A percentile compares a stretch with the other conserved stretches of the same genome.
These are phyloP conservation scores for Hydrozoanthus gracilis DNA, from an alignment of 92 coral and sea anemone genomes.

Conservation along the genomic window DNA sequence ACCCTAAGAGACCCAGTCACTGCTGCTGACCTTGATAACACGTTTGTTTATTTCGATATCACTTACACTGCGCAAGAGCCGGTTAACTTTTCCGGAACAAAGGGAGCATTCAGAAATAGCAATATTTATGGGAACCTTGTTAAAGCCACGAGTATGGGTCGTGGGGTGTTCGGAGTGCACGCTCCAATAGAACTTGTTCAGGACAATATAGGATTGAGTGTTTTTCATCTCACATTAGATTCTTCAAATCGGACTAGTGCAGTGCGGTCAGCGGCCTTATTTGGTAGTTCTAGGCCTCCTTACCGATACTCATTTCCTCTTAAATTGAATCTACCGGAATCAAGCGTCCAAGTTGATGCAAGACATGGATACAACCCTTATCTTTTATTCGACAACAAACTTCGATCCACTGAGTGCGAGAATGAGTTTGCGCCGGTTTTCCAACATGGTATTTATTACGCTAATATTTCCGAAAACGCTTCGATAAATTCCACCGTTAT, in stretches of 20 bases:
- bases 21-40: constrained; percentile 30
- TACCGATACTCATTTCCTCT: constrained; percentile 42
- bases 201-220: constrained; percentile 47
- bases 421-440: constrained; percentile 62
- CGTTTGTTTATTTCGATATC: constrained; percentile 60
- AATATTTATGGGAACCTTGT: constrained; percentile 60
- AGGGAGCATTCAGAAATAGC: constrained; percentile 29
- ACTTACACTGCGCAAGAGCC: constrained; percentile 43
- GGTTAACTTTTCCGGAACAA: constrained; percentile 51
- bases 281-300: constrained; percentile 63
- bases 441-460: constrained; percentile 38
- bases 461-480: constrained; percentile 53
- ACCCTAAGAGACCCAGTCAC: constrained; percentile 45
- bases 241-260: constrained; percentile 53
- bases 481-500: constrained; percentile 48
- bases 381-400: constrained; percentile 52
- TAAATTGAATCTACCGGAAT: constrained; percentile 29
- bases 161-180: constrained; percentile 53
- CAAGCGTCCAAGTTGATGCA: constrained; percentile 24
- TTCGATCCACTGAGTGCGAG: constrained; percentile 49
- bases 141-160: constrained; percentile 53
- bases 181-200: constrained; percentile 54
- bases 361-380: constrained; percentile 53
- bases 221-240: constrained; percentile 49
- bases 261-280: constrained; percentile 44